Evolutionary conservation across 2,797 vertebrate species (phyloP).

Genomic region (Anguilla pacifica): DNA sequence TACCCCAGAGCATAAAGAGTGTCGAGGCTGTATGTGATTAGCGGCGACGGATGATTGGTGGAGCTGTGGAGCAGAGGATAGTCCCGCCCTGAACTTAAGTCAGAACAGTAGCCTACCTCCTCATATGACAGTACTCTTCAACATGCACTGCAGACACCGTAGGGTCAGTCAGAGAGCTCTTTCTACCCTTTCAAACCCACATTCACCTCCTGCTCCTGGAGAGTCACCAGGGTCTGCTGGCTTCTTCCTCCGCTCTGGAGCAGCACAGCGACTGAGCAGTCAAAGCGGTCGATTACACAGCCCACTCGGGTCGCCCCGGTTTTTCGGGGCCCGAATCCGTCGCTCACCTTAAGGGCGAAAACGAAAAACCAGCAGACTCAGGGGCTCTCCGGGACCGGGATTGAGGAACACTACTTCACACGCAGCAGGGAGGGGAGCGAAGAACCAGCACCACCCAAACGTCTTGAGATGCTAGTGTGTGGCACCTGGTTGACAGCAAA

Average conservation of each 20-base stretch:
- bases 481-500: neutral
- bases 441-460: neutral
- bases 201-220: too few relatives aligned
- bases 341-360: too few relatives aligned
- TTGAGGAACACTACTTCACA: neutral
- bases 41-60: slow-evolving; percentile 20
- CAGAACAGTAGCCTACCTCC: slow-evolving; percentile 65
- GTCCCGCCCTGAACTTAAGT: slow-evolving; percentile 19
- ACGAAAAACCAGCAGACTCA: too few relatives aligned
- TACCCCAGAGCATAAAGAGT: neutral
- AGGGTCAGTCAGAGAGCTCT: too few relatives aligned
- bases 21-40: neutral
- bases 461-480: neutral
- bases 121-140: slow-evolving; percentile 27
- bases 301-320: too few relatives aligned
- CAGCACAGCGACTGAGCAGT: too few relatives aligned
- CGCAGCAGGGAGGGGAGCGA: neutral
- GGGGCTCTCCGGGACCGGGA: too few relatives aligned
- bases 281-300: too few relatives aligned
- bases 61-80: neutral
- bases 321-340: too few relatives aligned
- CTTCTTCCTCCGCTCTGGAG: too few relatives aligned
- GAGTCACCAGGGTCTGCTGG: too few relatives aligned
- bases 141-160: neutral
- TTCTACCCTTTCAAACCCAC: neutral